Evolutionary conservation across 2,888 invertebrate species (phyloP).

Genomic region (Tridacna gigas): DNA sequence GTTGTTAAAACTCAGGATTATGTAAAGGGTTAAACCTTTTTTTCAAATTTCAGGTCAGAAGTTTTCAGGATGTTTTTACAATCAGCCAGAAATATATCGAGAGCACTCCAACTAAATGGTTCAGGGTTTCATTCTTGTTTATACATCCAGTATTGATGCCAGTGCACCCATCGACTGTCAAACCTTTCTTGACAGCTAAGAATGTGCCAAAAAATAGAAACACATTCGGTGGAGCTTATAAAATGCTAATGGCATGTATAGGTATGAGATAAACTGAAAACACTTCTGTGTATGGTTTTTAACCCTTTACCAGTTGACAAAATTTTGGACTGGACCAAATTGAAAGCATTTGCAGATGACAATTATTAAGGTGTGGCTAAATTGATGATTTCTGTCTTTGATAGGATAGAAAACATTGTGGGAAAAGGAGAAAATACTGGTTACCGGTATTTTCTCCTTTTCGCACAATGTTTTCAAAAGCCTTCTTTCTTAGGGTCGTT

Average conservation of each 20-base stretch:
- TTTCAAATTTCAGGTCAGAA: conserved; percentile 6
- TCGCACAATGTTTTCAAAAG: no score
- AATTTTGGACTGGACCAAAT: no score
- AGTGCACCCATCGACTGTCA: conserved; percentile 16
- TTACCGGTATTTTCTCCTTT: no score
- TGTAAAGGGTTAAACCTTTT: no score
- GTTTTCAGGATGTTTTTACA: not conserved
- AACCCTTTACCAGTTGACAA: no score
- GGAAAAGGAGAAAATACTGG: no score
- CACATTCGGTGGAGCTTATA: not conserved
- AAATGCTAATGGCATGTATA: conserved; percentile 5
- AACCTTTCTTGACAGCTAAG: conserved; percentile 9
- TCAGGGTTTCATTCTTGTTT: not conserved
- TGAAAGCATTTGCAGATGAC: no score
- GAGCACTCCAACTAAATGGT: conserved; percentile 19
- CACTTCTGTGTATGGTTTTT: not conserved
- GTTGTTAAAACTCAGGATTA: no score
- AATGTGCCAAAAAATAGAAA: conserved; percentile 12
- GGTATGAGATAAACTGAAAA: not conserved
- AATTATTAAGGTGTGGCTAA: no score
- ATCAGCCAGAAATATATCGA: conserved; percentile 5
- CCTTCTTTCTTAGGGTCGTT: no score
- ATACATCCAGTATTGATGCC: conserved; percentile 15
- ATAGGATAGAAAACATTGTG: no score
- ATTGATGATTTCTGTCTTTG: no score